These are phyloP conservation scores for Pheucticus melanocephalus DNA, from an alignment of 2,113 vertebrate species.

Conservation along the genomic window DNA sequence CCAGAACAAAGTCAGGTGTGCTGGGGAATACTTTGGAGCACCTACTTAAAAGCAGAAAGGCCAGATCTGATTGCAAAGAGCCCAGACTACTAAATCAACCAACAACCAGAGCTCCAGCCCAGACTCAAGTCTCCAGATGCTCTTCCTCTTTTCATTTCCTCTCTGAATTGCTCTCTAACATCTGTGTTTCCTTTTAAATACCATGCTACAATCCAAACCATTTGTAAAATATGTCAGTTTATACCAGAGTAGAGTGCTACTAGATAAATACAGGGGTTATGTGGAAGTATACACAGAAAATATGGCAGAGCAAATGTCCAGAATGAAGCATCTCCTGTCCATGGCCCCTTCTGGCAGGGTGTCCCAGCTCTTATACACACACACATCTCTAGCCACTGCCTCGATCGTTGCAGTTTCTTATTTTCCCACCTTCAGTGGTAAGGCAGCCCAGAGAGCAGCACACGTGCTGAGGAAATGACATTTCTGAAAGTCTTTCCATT, in stretches of 20 bases:
- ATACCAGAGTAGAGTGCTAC: neutral
- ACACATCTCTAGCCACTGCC: neutral
- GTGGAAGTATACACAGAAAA: neutral
- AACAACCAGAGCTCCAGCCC: conserved; percentile 47
- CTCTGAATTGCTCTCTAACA: conserved; percentile 44
- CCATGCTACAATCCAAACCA: neutral
- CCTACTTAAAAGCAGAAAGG: conserved; percentile 39
- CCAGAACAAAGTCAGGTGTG: neutral
- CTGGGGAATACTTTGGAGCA: neutral
- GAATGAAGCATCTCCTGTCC: neutral
- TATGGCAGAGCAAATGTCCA: neutral
- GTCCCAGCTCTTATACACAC: neutral
- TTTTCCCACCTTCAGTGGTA: neutral
- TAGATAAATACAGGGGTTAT: neutral
- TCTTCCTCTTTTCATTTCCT: conserved; percentile 68
- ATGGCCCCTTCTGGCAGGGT: neutral
- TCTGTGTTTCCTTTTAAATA: conserved; percentile 61
- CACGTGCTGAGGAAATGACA: neutral
- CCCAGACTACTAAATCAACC: conserved; percentile 39
- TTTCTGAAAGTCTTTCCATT: neutral
- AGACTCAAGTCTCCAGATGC: conserved; percentile 50
- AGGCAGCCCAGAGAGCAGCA: neutral
- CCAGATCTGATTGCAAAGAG: conserved; percentile 17
- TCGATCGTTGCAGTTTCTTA: neutral
- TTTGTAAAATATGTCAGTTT: conserved; percentile 31